Percentiles rank a stretch among this genome's conserved stretches.
These are phyloP conservation scores for Ia io DNA, from an alignment of 2,113 vertebrate species.

Conservation along the genomic window DNA sequence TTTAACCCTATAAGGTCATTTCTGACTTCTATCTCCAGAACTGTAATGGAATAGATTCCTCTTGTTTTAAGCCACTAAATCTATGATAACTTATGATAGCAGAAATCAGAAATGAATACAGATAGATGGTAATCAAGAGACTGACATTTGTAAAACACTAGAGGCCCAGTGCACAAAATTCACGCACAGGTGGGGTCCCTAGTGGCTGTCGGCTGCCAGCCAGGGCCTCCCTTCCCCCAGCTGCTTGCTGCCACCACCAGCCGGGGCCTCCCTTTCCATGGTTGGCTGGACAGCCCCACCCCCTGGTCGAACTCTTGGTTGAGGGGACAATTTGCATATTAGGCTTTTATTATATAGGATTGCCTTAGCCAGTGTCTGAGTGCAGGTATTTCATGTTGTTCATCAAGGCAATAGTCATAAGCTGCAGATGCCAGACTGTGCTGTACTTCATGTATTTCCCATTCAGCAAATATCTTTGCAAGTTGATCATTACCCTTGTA, in stretches of 20 bases:
- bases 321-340: no score
- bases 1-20: neutral
- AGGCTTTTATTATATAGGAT: no score
- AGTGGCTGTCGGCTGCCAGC: no score
- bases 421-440: neutral
- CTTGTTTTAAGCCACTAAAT: neutral
- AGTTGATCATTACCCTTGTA: neutral
- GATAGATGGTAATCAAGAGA: neutral
- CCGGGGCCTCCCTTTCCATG: no score
- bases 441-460: neutral
- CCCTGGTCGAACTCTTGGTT: no score
- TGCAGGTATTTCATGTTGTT: neutral
- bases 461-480: neutral
- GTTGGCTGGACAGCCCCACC: no score
- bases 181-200: no score
- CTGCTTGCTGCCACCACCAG: no score
- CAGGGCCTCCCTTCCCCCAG: no score
- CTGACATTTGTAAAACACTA: neutral
- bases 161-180: no score
- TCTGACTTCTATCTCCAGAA: neutral
- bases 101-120: neutral
- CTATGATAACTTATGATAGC: neutral
- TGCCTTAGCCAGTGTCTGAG: neutral
- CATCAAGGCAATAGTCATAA: neutral
- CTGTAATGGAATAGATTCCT: neutral